Evolutionary conservation across 2,888 invertebrate species (phyloP).

Genomic region (Hydriomena furcata): DNA sequence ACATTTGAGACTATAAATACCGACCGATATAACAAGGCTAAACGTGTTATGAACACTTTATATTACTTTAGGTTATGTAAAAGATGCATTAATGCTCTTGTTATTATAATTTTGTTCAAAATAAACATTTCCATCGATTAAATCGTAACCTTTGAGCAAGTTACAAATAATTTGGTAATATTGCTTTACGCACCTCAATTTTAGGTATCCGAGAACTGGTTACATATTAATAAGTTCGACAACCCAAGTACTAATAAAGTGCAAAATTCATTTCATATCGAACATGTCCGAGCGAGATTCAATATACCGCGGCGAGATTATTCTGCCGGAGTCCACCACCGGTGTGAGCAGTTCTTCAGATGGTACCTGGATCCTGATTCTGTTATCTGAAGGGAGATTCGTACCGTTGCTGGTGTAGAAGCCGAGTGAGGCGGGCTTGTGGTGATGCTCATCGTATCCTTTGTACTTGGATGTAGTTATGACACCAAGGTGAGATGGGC

Average conservation of each 20-base stretch:
- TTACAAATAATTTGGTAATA: slow-evolving; percentile 23
- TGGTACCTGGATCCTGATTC: slow-evolving; percentile 88
- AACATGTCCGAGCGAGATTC: slow-evolving; percentile 71
- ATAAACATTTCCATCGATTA: slow-evolving; percentile 5
- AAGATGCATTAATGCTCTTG: too few species aligned
- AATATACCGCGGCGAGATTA: slow-evolving; percentile 66
- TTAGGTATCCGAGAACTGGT: neutral
- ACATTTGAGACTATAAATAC: too few species aligned
- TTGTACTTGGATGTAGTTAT: slow-evolving; percentile 70
- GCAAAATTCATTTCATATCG: slow-evolving; percentile 61
- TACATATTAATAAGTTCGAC: neutral
- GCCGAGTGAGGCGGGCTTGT: slow-evolving; percentile 69
- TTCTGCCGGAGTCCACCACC: slow-evolving; percentile 84
- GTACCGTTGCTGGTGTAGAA: slow-evolving; percentile 83
- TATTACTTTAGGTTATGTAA: neutral
- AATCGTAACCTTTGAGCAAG: slow-evolving; percentile 19
- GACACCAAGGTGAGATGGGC: slow-evolving; percentile 80
- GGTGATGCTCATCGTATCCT: slow-evolving; percentile 62
- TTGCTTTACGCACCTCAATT: slow-evolving; percentile 8
- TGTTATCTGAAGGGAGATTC: slow-evolving; percentile 84
- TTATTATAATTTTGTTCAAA: too few species aligned
- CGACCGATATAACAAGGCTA: too few species aligned
- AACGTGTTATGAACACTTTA: neutral
- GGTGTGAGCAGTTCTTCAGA: slow-evolving; percentile 87
- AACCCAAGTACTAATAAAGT: slow-evolving; percentile 6